Conservation (phyloP, 1,140 invertebrate species). For the Micrasema longulum region DNA sequence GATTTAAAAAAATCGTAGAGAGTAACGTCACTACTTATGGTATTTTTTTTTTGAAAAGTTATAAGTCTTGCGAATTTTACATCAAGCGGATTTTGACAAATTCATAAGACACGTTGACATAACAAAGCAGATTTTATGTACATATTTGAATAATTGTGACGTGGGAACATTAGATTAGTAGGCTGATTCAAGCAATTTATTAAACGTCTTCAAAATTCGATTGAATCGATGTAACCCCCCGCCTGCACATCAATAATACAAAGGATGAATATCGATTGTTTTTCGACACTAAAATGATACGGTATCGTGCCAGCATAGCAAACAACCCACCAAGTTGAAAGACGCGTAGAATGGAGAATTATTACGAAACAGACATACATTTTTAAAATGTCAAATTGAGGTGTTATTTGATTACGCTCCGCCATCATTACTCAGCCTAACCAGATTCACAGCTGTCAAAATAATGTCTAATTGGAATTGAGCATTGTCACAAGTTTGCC, state of each 20-base stretch:
- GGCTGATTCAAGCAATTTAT: neutral
- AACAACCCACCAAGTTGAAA: constrained; percentile 21
- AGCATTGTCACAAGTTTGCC: constrained; percentile 22
- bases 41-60: too few species aligned
- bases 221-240: neutral
- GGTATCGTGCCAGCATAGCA: constrained; percentile 21
- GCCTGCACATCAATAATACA: constrained; percentile 17
- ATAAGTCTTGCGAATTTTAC: too few species aligned
- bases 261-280: constrained; percentile 16
- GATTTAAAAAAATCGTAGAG: too few species aligned
- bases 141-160: neutral
- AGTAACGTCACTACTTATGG: too few species aligned
- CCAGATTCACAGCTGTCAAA: constrained; percentile 41
- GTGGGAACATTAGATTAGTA: too few species aligned
- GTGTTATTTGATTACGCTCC: constrained; percentile 33
- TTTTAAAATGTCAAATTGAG: constrained; percentile 31
- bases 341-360: constrained; percentile 23
- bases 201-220: constrained; percentile 10
- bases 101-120: too few species aligned
- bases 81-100: too few species aligned
- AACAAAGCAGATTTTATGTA: too few species aligned
- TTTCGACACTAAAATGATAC: constrained; percentile 33
- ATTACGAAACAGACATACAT: constrained; percentile 27
- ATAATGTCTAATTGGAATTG: constrained; percentile 30
- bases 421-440: constrained; percentile 24